Conservation (phyloP, 2,113 vertebrate genomes). For the Peromyscus maniculatus region DNA sequence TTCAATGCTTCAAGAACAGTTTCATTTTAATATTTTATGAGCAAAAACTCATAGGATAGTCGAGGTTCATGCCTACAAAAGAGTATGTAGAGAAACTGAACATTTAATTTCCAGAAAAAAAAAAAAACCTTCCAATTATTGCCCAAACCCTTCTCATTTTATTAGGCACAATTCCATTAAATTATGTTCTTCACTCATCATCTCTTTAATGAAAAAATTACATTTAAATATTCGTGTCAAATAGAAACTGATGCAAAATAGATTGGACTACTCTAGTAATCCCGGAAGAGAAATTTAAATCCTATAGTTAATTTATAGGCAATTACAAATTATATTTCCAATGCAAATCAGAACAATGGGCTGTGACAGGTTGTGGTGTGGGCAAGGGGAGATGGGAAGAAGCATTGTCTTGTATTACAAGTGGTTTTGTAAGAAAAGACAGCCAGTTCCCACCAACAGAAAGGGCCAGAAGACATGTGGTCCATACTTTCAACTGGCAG, state of each 20-base stretch:
- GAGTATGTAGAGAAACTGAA: constrained; percentile 29
- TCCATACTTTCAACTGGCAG: not conserved
- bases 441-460: not conserved
- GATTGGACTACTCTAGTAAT: constrained; percentile 72
- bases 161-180: constrained; percentile 63
- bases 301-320: constrained; percentile 77
- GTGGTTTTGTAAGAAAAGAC: constrained; percentile 50
- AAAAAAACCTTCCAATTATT: constrained; percentile 62
- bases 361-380: not conserved
- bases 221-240: constrained; percentile 77
- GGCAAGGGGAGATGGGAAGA: not conserved
- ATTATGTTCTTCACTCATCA: constrained; percentile 73
- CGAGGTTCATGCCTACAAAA: not conserved
- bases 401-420: constrained; percentile 4
- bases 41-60: not conserved
- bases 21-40: constrained; percentile 33
- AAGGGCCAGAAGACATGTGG: not conserved
- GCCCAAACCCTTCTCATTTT: constrained; percentile 68
- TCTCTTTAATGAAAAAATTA: constrained; percentile 77
- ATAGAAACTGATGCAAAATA: constrained; percentile 72
- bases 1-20: not conserved
- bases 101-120: constrained; percentile 49
- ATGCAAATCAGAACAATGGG: constrained; percentile 60
- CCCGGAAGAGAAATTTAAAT: constrained; percentile 69
- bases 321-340: constrained; percentile 70